Evolutionary conservation across 2,888 invertebrate genomes (phyloP).

Genomic region (Eumacrocentrus americanus): DNA sequence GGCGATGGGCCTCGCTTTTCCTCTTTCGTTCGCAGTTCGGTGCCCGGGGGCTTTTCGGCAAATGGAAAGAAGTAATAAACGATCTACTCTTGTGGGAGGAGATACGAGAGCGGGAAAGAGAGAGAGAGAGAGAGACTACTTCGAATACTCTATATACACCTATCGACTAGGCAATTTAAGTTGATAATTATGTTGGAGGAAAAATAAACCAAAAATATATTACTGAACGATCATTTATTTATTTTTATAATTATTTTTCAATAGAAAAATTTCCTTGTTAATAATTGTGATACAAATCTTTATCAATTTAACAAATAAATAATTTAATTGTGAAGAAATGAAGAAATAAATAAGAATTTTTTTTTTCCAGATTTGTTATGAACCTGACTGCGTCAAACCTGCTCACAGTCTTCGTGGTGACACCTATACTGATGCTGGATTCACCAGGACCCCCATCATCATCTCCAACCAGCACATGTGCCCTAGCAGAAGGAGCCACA

Average conservation of each 20-base stretch:
- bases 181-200: slow-evolving; percentile 26
- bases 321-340: not conserved
- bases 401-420: slow-evolving; percentile 64
- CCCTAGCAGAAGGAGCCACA: slow-evolving; percentile 69
- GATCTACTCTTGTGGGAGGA: slow-evolving; percentile 29
- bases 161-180: slow-evolving; percentile 25
- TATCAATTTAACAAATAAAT: not conserved
- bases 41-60: slow-evolving; percentile 35
- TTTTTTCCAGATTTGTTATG: slow-evolving; percentile 70
- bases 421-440: slow-evolving; percentile 64
- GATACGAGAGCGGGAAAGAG: too few relatives aligned
- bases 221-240: not conserved
- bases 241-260: too few relatives aligned
- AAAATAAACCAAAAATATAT: too few relatives aligned
- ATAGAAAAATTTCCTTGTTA: not conserved
- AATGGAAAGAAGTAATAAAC: slow-evolving; percentile 43
- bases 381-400: slow-evolving; percentile 68
- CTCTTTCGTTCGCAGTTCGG: slow-evolving; percentile 24
- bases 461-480: slow-evolving; percentile 63
- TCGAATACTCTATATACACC: slow-evolving; percentile 12
- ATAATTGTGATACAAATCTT: not conserved
- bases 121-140: slow-evolving; percentile 3
- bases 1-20: slow-evolving; percentile 13
- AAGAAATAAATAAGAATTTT: not conserved
- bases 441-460: slow-evolving; percentile 53